Percentiles rank a stretch among this genome's conserved stretches.
Conservation (phyloP, 2,797 vertebrate genomes). For the Notolabrus celidotus region DNA sequence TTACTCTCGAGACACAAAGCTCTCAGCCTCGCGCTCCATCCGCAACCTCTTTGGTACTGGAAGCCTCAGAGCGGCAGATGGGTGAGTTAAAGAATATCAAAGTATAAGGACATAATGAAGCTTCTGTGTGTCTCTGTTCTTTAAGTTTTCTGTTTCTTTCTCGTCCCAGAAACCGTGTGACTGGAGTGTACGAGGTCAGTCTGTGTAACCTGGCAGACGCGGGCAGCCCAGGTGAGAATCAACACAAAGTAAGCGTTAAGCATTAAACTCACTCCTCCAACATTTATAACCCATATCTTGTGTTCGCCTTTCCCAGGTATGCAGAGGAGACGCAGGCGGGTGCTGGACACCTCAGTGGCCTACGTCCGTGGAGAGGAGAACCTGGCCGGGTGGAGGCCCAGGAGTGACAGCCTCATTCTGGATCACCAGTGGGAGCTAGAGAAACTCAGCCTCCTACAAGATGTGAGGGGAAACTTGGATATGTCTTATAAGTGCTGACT, state of each 20-base stretch:
- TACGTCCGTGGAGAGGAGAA: constrained; percentile 97
- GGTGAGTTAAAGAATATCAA: constrained; percentile 81
- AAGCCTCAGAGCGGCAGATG: constrained; percentile 90
- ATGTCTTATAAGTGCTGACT: too few species aligned
- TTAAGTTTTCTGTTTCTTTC: not conserved
- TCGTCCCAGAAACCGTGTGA: constrained; percentile 91
- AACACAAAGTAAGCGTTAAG: not conserved
- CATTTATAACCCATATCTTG: constrained; percentile 19
- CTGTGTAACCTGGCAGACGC: constrained; percentile 92
- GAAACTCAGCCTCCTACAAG: constrained; percentile 96
- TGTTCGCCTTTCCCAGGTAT: constrained; percentile 85
- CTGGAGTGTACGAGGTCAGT: constrained; percentile 96
- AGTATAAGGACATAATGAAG: not conserved
- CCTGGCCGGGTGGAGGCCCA: constrained; percentile 96
- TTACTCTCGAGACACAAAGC: constrained; percentile 95
- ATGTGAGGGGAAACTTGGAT: constrained; percentile 79
- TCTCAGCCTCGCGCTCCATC: constrained; percentile 94
- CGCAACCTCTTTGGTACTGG: constrained; percentile 95
- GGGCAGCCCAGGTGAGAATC: constrained; percentile 91
- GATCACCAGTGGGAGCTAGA: constrained; percentile 99
- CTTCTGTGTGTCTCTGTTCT: not conserved
- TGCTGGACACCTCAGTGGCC: constrained; percentile 96
- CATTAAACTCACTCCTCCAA: not conserved
- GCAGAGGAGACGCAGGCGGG: constrained; percentile 94
- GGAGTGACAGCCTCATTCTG: constrained; percentile 96